Conservation (phyloP, 2,888 invertebrate genomes). For the Metalampra italica region DNA sequence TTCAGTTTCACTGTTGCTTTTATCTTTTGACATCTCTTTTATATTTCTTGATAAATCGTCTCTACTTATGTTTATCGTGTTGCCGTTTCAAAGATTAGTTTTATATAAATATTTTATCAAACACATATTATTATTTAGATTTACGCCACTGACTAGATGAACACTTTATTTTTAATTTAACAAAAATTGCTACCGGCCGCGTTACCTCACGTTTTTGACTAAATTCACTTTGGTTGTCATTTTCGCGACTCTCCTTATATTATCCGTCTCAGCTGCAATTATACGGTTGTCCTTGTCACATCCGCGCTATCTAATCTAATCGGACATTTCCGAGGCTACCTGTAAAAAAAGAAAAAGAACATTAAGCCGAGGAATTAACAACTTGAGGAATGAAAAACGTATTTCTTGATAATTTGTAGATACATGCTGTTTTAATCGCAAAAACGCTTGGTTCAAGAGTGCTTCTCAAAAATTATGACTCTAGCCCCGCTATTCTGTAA, state of each 20-base stretch:
- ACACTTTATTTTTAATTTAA: conserved; percentile 1
- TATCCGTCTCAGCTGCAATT: conserved; percentile 2
- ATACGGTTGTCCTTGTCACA: conserved; percentile 14
- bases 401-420: no score
- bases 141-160: conserved; percentile 7
- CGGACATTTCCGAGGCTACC: conserved; percentile 27
- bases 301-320: conserved; percentile 37
- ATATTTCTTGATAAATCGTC: neutral
- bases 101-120: neutral
- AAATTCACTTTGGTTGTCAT: conserved; percentile 6
- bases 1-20: neutral
- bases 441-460: no score
- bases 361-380: no score
- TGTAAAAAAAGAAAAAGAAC: conserved; percentile 25
- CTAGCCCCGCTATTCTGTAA: no score
- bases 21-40: neutral
- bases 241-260: conserved; percentile 3
- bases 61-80: neutral
- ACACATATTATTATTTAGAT: neutral
- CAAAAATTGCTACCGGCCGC: neutral
- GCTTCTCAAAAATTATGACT: no score
- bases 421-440: no score
- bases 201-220: conserved; percentile 4
- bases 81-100: neutral
- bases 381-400: no score